Conservation (phyloP, 2,888 invertebrate species). For the Scaptomyza flava region DNA sequence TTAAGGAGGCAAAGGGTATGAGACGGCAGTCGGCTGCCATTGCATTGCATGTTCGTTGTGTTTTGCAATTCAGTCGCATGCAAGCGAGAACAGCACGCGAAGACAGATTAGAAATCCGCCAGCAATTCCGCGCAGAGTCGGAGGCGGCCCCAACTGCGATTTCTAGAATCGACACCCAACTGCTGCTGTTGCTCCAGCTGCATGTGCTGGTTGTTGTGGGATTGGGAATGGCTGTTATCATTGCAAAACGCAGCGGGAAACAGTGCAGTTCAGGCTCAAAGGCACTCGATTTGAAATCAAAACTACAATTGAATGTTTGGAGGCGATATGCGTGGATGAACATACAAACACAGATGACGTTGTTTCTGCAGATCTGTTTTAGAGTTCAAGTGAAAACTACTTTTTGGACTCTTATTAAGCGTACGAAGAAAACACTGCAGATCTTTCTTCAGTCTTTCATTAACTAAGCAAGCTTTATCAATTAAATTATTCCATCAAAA, state of each 20-base stretch:
- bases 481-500: too few relatives aligned
- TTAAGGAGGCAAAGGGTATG: neutral
- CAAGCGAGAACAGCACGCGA: conserved; percentile 73
- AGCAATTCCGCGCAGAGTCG: conserved; percentile 19
- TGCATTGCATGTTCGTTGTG: conserved; percentile 71
- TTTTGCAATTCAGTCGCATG: conserved; percentile 70
- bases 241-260: conserved; percentile 62
- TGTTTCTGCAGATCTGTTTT: conserved; percentile 4
- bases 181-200: neutral
- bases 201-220: conserved; percentile 10
- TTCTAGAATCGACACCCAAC: conserved; percentile 31
- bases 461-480: too few relatives aligned
- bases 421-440: neutral
- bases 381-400: neutral
- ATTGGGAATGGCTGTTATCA: conserved; percentile 61
- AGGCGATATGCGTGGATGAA: conserved; percentile 11
- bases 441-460: too few relatives aligned
- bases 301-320: conserved; percentile 52
- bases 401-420: neutral
- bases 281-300: conserved; percentile 41
- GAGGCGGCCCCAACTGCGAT: conserved; percentile 27
- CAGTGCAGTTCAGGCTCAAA: conserved; percentile 25
- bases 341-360: neutral
- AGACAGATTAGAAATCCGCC: conserved; percentile 74
- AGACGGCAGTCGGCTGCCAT: conserved; percentile 25